phyloP scores from a whole-genome alignment of 2,888 invertebrate species.

The Conops quadrifasciatus region DNA sequence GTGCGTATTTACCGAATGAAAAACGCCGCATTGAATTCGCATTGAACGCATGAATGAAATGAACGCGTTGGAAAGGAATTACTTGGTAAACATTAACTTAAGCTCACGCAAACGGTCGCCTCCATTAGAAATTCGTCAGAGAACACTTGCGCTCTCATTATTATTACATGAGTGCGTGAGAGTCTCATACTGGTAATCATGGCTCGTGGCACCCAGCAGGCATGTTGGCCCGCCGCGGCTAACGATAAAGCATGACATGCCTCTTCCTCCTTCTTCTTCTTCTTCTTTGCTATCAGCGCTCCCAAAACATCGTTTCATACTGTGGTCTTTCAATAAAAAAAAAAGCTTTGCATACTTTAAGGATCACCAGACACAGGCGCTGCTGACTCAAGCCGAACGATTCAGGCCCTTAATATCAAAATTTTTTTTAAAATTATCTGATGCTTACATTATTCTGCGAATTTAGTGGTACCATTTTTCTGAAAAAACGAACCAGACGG shows the following conservation, averaged over 20 bases:
- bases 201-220: too few species aligned
- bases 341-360: too few species aligned
- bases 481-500: too few species aligned
- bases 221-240: background rate
- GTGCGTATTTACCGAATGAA: slow-evolving; percentile 26
- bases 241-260: slow-evolving; percentile 1
- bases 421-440: too few species aligned
- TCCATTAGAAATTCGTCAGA: background rate
- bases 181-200: too few species aligned
- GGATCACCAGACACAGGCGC: too few species aligned
- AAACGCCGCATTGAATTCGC: slow-evolving; percentile 26
- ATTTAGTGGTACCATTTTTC: too few species aligned
- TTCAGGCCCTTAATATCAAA: too few species aligned
- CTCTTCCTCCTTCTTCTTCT: background rate
- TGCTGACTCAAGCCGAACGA: too few species aligned
- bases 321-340: too few species aligned
- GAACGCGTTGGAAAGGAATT: slow-evolving; percentile 28
- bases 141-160: slow-evolving; percentile 2
- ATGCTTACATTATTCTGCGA: too few species aligned
- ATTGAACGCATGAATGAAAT: slow-evolving; percentile 21
- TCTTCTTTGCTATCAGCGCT: background rate
- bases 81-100: slow-evolving; percentile 9
- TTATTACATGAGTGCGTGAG: background rate
- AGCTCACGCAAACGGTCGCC: background rate
- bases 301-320: too few species aligned